These are phyloP conservation scores for human (Homo sapiens) DNA, from an alignment of 2,113 vertebrate genomes.

Conservation along the genomic window GRCh38 chrX:94382501-94383000, in stretches of 20 bases:
- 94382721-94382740: neutral
- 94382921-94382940: neutral
- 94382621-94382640: neutral
- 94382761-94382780: neutral
- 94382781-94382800: neutral
- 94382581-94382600: neutral
- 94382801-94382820: neutral
- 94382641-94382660: neutral
- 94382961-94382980: neutral
- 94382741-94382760: neutral
- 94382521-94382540: neutral
- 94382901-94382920: neutral
- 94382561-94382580: neutral
- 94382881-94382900: neutral
- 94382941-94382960: neutral
- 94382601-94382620: neutral
- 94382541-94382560: neutral
- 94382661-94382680: neutral
- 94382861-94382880: neutral
- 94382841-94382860: neutral
- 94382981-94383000: fast-evolving
- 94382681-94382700: neutral
- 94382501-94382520: too few relatives aligned
- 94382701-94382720: neutral
- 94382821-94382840: neutral